These are phyloP conservation scores for Ovis aries DNA, from an alignment of 2,113 vertebrate genomes.

Conservation along the genomic window ARS-UI_Ramb_v3.0 NC_056075.1:48393001-48393500, in stretches of 20 bases:
- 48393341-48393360: neutral
- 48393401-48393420: neutral
- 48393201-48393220: neutral
- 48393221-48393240: neutral
- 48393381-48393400: neutral
- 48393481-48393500: neutral
- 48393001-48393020: neutral
- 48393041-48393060: neutral
- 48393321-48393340: too few species aligned
- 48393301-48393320: neutral
- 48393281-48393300: neutral
- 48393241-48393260: neutral
- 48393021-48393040: neutral
- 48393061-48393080: neutral
- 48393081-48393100: neutral
- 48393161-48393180: neutral
- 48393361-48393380: neutral
- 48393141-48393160: neutral
- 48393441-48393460: fast-evolving
- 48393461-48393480: fast-evolving
- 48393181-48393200: neutral
- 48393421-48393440: neutral
- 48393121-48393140: neutral
- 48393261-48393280: fast-evolving
- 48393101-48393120: neutral